A percentile compares a stretch with the other conserved stretches of the same genome.
phyloP scores from a whole-genome alignment of 2,113 vertebrate genomes.

The Pseudorectes ferrugineus region DNA sequence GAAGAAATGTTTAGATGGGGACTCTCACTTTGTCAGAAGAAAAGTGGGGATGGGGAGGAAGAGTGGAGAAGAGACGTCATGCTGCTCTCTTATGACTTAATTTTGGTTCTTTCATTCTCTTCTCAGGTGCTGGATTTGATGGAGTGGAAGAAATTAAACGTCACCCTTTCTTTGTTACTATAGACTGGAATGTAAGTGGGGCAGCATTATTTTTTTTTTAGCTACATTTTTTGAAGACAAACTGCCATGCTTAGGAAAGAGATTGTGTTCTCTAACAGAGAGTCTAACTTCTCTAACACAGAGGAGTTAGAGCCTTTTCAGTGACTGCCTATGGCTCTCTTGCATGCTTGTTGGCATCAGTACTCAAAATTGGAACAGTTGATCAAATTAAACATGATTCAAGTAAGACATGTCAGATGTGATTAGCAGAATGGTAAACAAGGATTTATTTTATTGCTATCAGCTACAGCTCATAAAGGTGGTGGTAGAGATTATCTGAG shows the following conservation, averaged over 20 bases:
- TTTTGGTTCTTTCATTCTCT: not conserved
- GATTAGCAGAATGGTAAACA: not conserved
- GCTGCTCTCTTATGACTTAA: not conserved
- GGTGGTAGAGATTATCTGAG: not conserved
- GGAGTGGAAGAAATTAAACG: slow-evolving; percentile 95
- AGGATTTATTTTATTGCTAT: slow-evolving; percentile 2
- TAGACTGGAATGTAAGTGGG: slow-evolving; percentile 92
- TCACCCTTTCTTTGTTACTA: slow-evolving; percentile 87
- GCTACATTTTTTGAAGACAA: not conserved
- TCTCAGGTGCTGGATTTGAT: slow-evolving; percentile 87
- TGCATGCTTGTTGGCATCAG: not conserved
- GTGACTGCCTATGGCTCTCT: not conserved
- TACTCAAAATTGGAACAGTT: not conserved
- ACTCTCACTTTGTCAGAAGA: not conserved
- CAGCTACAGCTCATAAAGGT: not conserved
- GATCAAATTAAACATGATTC: not conserved
- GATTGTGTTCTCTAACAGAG: not conserved
- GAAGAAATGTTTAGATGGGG: not conserved
- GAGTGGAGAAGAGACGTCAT: not conserved
- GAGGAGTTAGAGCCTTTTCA: not conserved
- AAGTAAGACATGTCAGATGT: not conserved
- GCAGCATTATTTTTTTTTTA: not conserved
- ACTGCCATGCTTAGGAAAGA: not conserved
- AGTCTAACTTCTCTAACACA: not conserved
- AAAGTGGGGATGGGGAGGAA: not conserved